phyloP scores from a whole-genome alignment of 2,797 vertebrate genomes.

The Natrix natrix region DNA sequence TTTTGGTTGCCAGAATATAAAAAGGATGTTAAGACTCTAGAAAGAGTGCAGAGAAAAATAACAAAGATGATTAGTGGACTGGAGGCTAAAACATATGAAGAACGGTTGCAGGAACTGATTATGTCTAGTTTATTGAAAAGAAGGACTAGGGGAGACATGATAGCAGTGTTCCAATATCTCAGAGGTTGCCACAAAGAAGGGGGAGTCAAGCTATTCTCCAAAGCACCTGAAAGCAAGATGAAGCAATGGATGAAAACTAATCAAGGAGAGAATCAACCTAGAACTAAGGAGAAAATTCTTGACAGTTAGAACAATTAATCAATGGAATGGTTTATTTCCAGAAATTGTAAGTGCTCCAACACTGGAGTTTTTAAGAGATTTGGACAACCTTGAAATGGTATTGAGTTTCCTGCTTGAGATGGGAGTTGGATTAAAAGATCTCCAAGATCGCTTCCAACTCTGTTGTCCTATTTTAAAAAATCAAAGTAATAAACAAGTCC shows the following conservation, averaged over 20 bases:
- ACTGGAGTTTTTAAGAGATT: neutral
- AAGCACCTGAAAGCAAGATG: neutral
- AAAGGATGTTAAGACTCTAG: too few relatives aligned
- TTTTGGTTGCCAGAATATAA: too few relatives aligned
- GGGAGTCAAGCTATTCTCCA: too few relatives aligned
- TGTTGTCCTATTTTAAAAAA: neutral
- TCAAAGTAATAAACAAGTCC: too few relatives aligned
- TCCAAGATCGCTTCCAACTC: neutral
- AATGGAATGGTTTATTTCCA: neutral
- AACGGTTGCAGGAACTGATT: too few relatives aligned
- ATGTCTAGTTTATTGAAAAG: too few relatives aligned
- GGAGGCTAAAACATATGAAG: too few relatives aligned
- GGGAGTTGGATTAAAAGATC: neutral
- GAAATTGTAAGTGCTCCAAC: neutral
- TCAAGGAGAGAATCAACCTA: neutral
- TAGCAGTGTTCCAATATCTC: too few relatives aligned
- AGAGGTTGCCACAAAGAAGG: too few relatives aligned
- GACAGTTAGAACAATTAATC: neutral
- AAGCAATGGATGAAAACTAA: neutral
- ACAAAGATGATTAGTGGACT: too few relatives aligned
- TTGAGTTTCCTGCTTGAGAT: neutral
- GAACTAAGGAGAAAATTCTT: neutral
- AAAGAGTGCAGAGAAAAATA: too few relatives aligned
- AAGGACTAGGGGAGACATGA: too few relatives aligned
- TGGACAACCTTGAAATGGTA: neutral